Evolutionary conservation across 2,797 vertebrate genomes (phyloP).

Genomic region (Halcyon smyrnensis): DNA sequence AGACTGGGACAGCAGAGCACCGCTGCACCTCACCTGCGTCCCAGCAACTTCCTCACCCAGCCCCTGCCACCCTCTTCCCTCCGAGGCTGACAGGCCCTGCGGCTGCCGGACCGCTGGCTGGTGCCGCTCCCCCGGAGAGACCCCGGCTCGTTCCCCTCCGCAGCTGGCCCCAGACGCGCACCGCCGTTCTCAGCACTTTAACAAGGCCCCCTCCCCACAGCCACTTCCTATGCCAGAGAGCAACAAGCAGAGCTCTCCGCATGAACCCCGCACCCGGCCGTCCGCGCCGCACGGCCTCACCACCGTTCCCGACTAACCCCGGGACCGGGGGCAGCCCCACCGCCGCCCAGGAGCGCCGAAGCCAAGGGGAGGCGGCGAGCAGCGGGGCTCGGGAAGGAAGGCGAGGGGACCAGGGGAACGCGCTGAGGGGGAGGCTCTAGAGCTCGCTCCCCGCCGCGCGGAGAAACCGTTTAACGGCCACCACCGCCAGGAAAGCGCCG

Average conservation of each 20-base stretch:
- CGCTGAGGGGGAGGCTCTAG: accelerated
- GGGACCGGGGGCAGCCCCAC: accelerated
- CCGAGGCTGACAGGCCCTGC: accelerated
- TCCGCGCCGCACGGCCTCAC: neutral
- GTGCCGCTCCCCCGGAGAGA: too few relatives aligned
- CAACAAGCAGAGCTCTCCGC: too few relatives aligned
- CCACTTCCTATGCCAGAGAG: too few relatives aligned
- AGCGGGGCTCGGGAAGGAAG: accelerated
- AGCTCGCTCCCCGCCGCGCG: accelerated
- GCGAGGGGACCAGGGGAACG: accelerated
- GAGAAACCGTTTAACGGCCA: accelerated
- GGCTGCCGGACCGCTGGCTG: too few relatives aligned
- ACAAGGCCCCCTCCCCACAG: too few relatives aligned
- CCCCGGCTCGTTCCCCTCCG: neutral
- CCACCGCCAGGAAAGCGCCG: accelerated
- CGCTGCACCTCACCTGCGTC: accelerated
- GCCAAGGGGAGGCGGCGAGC: neutral
- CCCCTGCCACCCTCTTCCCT: accelerated
- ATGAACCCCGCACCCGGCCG: neutral
- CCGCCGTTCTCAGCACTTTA: too few relatives aligned
- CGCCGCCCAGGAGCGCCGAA: neutral
- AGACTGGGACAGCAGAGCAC: neutral
- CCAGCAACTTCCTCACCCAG: accelerated
- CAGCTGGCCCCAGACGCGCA: neutral
- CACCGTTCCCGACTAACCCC: too few relatives aligned